Conservation (phyloP, 1,140 invertebrate genomes). For the Tribolium madens region DNA sequence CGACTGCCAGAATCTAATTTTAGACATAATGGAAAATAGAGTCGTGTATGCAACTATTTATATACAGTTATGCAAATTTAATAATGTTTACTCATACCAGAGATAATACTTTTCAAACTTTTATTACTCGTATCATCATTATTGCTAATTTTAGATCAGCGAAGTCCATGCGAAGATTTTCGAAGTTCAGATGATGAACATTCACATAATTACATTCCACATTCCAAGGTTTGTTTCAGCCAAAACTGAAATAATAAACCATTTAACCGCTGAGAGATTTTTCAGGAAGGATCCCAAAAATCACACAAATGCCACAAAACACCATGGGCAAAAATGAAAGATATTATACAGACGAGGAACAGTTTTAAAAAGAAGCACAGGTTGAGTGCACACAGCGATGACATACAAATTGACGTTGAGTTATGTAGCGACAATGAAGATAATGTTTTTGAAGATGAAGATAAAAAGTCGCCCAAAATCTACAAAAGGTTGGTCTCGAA, state of each 20-base stretch:
- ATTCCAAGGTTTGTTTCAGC: conserved; percentile 53
- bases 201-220: conserved; percentile 55
- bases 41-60: conserved; percentile 12
- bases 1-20: conserved; percentile 18
- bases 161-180: conserved; percentile 51
- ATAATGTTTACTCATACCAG: too few relatives aligned
- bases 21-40: conserved; percentile 30
- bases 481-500: not conserved
- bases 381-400: conserved; percentile 62
- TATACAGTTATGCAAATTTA: not conserved
- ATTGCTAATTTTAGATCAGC: conserved; percentile 1
- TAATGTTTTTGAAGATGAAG: conserved; percentile 67
- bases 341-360: conserved; percentile 78
- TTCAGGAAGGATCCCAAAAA: conserved; percentile 56
- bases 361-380: conserved; percentile 73
- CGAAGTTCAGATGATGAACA: conserved; percentile 58
- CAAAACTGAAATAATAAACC: conserved; percentile 62
- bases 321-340: conserved; percentile 78
- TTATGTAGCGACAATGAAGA: conserved; percentile 66
- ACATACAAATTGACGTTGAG: conserved; percentile 61
- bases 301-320: conserved; percentile 64
- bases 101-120: too few relatives aligned
- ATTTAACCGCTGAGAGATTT: conserved; percentile 55
- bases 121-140: too few relatives aligned
- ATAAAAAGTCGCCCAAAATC: conserved; percentile 55